Evolutionary conservation across 2,797 vertebrate species (phyloP).

Genomic region (Pogonophryne albipinna): DNA sequence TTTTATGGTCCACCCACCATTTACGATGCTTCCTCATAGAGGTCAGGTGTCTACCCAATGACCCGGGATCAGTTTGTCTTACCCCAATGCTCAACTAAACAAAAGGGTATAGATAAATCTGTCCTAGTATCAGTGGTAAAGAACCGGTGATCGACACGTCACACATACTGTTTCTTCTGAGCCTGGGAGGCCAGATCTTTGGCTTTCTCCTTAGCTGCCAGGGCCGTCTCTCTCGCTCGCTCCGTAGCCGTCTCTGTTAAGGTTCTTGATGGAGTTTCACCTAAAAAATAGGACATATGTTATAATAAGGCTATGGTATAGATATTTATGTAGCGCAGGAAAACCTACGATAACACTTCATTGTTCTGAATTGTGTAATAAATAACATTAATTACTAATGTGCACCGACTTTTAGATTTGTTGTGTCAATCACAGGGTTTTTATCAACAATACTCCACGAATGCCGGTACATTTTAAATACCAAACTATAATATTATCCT

Average conservation of each 20-base stretch:
- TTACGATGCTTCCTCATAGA: slow-evolving; percentile 61
- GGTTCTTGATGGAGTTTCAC: slow-evolving; percentile 92
- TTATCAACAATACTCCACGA: neutral
- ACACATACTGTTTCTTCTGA: slow-evolving; percentile 94
- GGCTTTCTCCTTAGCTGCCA: slow-evolving; percentile 96
- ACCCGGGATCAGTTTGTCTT: slow-evolving; percentile 40
- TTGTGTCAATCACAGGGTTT: neutral
- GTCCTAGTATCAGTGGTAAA: slow-evolving; percentile 41
- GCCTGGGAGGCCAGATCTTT: slow-evolving; percentile 96
- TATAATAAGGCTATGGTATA: neutral
- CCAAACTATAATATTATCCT: neutral
- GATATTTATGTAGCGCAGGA: neutral
- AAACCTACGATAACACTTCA: neutral
- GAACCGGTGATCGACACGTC: slow-evolving; percentile 51
- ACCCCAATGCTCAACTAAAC: slow-evolving; percentile 11
- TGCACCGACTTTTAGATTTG: neutral
- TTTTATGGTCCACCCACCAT: slow-evolving; percentile 67
- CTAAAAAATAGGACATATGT: slow-evolving; percentile 70
- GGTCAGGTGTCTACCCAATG: slow-evolving; percentile 31
- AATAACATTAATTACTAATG: neutral
- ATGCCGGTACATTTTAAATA: neutral
- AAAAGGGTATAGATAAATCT: slow-evolving; percentile 27
- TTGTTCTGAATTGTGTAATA: neutral
- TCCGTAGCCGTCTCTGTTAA: slow-evolving; percentile 93
- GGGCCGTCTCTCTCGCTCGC: slow-evolving; percentile 93